phyloP scores from a whole-genome alignment of 2,888 invertebrate species.

The Ophion slaviceki region DNA sequence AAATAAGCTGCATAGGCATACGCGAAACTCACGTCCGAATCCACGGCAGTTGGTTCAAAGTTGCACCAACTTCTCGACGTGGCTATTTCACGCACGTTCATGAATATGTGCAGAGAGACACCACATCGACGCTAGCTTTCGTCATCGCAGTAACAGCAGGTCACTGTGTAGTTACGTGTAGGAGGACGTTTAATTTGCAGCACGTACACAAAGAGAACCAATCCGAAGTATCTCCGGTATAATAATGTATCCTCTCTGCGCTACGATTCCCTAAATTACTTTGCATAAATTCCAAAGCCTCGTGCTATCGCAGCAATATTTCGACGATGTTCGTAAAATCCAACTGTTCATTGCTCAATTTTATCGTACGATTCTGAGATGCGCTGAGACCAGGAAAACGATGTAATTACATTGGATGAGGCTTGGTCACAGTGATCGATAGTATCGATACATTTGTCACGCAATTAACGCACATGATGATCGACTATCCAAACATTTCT shows the following conservation, averaged over 20 bases:
- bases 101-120: slow-evolving; percentile 3
- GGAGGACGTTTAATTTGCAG: slow-evolving; percentile 58
- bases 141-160: slow-evolving; percentile 43
- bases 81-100: not conserved
- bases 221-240: slow-evolving; percentile 45
- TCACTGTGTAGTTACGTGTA: slow-evolving; percentile 35
- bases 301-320: not conserved
- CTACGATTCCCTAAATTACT: slow-evolving; percentile 35
- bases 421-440: too few relatives aligned
- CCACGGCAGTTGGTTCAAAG: not conserved
- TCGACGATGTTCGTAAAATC: not conserved
- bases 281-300: slow-evolving; percentile 27
- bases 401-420: not conserved
- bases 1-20: not conserved
- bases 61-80: not conserved
- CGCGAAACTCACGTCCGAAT: not conserved
- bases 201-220: slow-evolving; percentile 58
- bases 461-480: not conserved
- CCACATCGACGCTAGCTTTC: slow-evolving; percentile 49
- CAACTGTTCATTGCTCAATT: not conserved
- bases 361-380: not conserved
- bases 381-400: not conserved
- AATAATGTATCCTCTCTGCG: slow-evolving; percentile 19
- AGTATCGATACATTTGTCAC: not conserved
- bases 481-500: not conserved